Evolutionary conservation across 2,888 invertebrate genomes (phyloP), one percentile per base, ranked within the genome.

Genomic region (Pheosia tremula): DNA sequence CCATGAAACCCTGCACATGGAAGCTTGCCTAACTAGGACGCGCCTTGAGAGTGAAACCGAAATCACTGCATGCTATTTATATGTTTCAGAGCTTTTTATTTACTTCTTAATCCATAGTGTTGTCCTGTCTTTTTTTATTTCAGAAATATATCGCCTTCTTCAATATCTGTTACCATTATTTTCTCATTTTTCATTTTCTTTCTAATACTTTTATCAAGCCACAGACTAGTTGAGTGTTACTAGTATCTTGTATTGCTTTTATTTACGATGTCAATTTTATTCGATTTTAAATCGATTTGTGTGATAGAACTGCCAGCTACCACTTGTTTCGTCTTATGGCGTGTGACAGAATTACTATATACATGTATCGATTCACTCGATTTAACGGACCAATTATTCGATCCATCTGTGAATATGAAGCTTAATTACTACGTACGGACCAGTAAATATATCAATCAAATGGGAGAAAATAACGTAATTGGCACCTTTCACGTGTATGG

Each of bases 41-140:
- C 72, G 74, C 84, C 79, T 78, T 82, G 76, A 80, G 71, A 77
- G 79, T 71, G 75, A 75, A 76, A 76, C 73, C 67, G 66, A 69
- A 67, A 57, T 57, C 66, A 67, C 69, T 74, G 75, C 74, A 68
- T 66, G 68, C 64, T 70, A 24, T 2, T 24, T 24, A 24, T 24
- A 13, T 9, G 49, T 4, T 4, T 1, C 49, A n/a, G 49, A n/a
- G 13, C 56, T 43, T 43, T 43, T 43, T 43, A 24, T 43, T 43
- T 41, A 5, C 2, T 41, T 41, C 5, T 41, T 7, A 41, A 41
- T 41, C 6, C 24, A 24, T 24, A 24, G 24, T 24, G 24, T 24
- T 24, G 24, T 24, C 24, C 2, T 24, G 2, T 24, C 2, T 24
- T 24, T 24, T 24, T 24, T 24, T 2, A 24, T 2, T 24, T 24